Conservation (phyloP, 2,113 vertebrate genomes). For the Dolichotis patagonum region DNA sequence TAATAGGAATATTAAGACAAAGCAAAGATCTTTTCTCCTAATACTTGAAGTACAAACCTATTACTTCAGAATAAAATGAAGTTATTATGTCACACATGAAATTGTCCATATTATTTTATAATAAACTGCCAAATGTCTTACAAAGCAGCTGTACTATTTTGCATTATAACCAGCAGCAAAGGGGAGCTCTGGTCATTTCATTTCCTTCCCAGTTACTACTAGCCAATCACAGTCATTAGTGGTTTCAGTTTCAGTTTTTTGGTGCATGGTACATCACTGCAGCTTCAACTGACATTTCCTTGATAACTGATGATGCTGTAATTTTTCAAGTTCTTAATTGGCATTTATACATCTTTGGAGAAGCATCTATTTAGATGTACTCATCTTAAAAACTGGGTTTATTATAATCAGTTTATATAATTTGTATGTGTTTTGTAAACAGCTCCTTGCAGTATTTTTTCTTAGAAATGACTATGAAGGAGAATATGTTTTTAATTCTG, state of each 20-base stretch:
- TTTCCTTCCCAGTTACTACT: not conserved
- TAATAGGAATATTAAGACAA: not conserved
- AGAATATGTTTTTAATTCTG: not conserved
- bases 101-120: not conserved
- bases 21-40: not conserved
- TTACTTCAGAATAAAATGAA: not conserved
- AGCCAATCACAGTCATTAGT: not conserved
- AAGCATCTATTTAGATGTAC: not conserved
- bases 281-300: not conserved
- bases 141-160: not conserved
- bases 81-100: not conserved
- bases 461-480: not conserved
- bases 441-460: not conserved
- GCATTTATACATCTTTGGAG: not conserved
- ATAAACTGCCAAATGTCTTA: not conserved
- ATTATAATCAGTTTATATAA: conserved; percentile 5
- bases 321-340: not conserved
- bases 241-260: not conserved
- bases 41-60: not conserved
- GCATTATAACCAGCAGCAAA: not conserved
- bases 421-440: not conserved
- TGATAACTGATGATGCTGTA: not conserved
- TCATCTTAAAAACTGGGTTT: not conserved
- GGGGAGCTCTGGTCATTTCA: not conserved
- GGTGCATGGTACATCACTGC: not conserved